Conservation (phyloP, 2,888 invertebrate genomes). For the Ophioninae sp. region DNA sequence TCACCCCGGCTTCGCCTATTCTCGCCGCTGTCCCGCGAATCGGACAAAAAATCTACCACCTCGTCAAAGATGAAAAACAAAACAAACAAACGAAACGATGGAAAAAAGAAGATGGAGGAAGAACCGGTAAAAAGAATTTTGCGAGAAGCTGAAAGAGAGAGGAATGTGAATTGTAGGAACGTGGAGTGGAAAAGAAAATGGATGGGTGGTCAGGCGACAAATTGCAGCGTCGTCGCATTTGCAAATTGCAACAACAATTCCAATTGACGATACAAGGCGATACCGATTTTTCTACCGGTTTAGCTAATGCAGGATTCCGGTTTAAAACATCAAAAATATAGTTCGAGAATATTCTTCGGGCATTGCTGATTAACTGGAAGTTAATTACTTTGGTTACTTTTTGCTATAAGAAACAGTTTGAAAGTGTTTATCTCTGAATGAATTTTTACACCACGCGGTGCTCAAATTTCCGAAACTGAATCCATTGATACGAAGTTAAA, state of each 20-base stretch:
- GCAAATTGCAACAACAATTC: neutral
- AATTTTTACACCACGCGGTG: too few species aligned
- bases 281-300: too few species aligned
- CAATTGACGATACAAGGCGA: neutral
- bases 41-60: conserved; percentile 21
- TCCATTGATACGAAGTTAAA: neutral
- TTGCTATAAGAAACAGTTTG: too few species aligned
- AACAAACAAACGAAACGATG: neutral
- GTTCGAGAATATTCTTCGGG: too few species aligned
- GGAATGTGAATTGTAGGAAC: neutral
- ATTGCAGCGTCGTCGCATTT: conserved; percentile 8
- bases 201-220: neutral
- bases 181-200: neutral
- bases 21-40: conserved; percentile 39
- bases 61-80: conserved; percentile 14
- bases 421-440: too few species aligned
- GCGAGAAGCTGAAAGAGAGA: neutral
- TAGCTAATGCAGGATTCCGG: too few species aligned
- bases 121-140: neutral
- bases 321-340: too few species aligned
- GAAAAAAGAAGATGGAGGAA: conserved; percentile 10
- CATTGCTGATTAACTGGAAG: too few species aligned
- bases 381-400: too few species aligned
- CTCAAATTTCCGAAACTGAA: too few species aligned
- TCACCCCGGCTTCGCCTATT: conserved; percentile 52